Evolutionary conservation across 1,140 invertebrate species (phyloP).

Genomic region (Plutomurus gul): DNA sequence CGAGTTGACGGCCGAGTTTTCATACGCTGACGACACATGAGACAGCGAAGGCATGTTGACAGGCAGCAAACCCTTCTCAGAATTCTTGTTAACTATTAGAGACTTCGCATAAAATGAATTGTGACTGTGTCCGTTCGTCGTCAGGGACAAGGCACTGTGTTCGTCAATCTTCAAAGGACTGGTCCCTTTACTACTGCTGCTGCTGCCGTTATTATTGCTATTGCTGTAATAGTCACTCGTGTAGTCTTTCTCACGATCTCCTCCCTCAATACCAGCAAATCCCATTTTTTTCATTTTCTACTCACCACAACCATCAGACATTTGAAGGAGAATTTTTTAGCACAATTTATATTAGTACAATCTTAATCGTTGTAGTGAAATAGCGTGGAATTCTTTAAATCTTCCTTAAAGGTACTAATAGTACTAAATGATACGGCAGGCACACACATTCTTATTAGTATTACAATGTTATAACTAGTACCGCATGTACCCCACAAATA

Average conservation of each 20-base stretch:
- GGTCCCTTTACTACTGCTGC: neutral
- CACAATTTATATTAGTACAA: neutral
- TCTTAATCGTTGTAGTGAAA: neutral
- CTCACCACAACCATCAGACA: neutral
- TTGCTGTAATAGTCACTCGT: neutral
- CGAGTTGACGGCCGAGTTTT: too few relatives aligned
- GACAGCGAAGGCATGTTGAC: too few relatives aligned
- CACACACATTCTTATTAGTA: too few relatives aligned
- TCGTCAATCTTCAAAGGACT: neutral
- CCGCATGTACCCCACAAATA: too few relatives aligned
- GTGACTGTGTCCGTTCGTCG: neutral
- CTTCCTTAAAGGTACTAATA: too few relatives aligned
- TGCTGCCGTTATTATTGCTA: too few relatives aligned
- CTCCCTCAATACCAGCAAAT: neutral
- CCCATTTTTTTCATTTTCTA: conserved; percentile 5
- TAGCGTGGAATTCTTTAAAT: neutral
- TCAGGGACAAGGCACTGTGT: neutral
- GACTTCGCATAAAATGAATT: neutral
- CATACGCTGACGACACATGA: too few relatives aligned
- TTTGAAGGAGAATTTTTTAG: neutral
- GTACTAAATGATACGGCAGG: too few relatives aligned
- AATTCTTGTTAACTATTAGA: neutral
- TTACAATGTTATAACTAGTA: too few relatives aligned
- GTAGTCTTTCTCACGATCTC: neutral
- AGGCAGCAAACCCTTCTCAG: too few relatives aligned